These are phyloP conservation scores for Puffinus mauretanicus DNA, from an alignment of 2,113 vertebrate genomes.

Conservation along the genomic window DNA sequence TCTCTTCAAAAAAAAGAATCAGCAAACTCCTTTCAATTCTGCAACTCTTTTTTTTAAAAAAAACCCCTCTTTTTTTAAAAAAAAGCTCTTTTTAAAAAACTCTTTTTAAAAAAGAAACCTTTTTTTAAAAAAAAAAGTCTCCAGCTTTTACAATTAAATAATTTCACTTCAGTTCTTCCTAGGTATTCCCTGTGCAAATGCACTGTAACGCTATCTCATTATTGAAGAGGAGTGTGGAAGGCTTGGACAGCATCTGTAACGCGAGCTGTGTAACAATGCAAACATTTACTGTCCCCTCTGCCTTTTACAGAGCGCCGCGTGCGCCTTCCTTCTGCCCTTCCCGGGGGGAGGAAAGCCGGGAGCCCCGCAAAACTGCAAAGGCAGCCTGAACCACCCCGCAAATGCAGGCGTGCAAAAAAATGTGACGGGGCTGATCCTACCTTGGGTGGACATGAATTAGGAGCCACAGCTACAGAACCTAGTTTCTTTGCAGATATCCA, in stretches of 20 bases:
- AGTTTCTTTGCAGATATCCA: neutral
- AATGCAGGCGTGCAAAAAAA: neutral
- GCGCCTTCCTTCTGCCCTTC: fast-evolving
- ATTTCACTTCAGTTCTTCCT: neutral
- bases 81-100: too few relatives aligned
- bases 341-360: neutral
- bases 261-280: fast-evolving
- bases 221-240: neutral
- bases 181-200: neutral
- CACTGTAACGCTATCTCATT: neutral
- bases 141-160: neutral
- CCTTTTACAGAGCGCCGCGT: neutral
- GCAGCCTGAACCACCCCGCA: neutral
- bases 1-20: neutral
- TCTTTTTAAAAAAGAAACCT: neutral
- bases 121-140: neutral
- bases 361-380: neutral
- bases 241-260: neutral
- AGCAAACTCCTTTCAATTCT: neutral
- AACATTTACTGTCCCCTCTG: neutral
- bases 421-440: neutral
- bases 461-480: neutral
- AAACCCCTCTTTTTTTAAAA: neutral
- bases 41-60: neutral
- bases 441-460: neutral